These are phyloP conservation scores for Hippolais icterina DNA, from an alignment of 2,113 vertebrate genomes.

Conservation along the genomic window DNA sequence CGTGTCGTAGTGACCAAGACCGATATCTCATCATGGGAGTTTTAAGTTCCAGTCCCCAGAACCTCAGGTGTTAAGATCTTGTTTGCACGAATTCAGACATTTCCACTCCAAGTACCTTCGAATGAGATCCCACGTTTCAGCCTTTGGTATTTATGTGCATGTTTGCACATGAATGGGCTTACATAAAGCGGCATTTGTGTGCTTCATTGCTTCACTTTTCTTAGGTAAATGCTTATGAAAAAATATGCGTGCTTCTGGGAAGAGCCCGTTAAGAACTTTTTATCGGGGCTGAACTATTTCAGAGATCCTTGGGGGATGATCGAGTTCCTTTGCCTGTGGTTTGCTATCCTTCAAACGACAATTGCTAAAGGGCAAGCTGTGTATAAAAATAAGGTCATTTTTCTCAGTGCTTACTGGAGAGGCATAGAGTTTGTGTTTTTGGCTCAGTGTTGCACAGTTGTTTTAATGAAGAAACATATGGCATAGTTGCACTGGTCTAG, in stretches of 20 bases:
- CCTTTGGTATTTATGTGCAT: background rate
- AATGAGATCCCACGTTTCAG: background rate
- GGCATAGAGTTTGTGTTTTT: background rate
- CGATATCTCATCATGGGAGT: background rate
- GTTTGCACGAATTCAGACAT: background rate
- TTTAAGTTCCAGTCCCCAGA: background rate
- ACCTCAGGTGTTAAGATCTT: background rate
- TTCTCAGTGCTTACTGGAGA: background rate
- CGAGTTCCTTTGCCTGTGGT: background rate
- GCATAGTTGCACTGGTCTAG: background rate
- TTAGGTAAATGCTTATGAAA: slow-evolving; percentile 24
- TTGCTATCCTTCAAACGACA: background rate
- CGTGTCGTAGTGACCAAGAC: background rate
- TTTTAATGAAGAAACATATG: background rate
- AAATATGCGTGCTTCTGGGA: background rate
- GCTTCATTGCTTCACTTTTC: slow-evolving; percentile 32
- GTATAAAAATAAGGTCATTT: background rate
- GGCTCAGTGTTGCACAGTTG: background rate
- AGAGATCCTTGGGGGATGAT: background rate
- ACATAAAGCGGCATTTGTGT: background rate
- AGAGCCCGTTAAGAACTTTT: background rate
- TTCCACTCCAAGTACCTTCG: background rate
- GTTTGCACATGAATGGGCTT: slow-evolving; percentile 43
- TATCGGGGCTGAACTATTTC: background rate
- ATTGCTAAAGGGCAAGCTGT: background rate